These are phyloP conservation scores for Caenorhabditis brenneri DNA, from an alignment of 1,140 invertebrate species.

Conservation along the genomic window DNA sequence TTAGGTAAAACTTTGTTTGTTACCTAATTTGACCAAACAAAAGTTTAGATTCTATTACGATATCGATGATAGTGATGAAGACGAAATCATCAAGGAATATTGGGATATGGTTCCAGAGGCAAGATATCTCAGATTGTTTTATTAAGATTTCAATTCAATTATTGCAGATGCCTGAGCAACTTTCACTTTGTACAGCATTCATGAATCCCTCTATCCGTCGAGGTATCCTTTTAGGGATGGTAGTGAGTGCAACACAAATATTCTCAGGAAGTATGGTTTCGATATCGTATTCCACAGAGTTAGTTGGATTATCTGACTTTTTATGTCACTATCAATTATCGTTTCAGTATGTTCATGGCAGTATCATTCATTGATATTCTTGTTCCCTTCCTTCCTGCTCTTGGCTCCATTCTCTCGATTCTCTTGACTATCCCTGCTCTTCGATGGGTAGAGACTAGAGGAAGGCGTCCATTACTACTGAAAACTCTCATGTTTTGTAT, in stretches of 20 bases:
- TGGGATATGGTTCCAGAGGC: slow-evolving; percentile 46
- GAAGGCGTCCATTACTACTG: slow-evolving; percentile 57
- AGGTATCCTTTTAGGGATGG: slow-evolving; percentile 58
- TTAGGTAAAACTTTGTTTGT: too few relatives aligned
- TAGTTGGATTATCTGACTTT: not conserved
- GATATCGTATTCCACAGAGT: slow-evolving; percentile 60
- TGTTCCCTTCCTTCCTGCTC: slow-evolving; percentile 58
- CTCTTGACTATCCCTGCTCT: slow-evolving; percentile 62
- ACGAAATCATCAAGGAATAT: slow-evolving; percentile 50
- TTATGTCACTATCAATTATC: not conserved
- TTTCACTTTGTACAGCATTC: slow-evolving; percentile 49
- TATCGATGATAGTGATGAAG: slow-evolving; percentile 49
- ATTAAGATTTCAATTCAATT: not conserved
- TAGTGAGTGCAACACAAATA: slow-evolving; percentile 59
- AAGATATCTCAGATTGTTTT: too few relatives aligned
- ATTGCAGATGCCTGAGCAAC: slow-evolving; percentile 20
- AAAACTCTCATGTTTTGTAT: slow-evolving; percentile 61
- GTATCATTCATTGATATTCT: slow-evolving; percentile 60
- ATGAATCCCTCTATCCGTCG: slow-evolving; percentile 43
- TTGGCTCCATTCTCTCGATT: slow-evolving; percentile 58
- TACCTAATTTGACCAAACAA: too few relatives aligned
- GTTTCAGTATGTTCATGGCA: slow-evolving; percentile 60
- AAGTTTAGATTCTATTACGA: slow-evolving; percentile 58
- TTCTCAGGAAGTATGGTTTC: slow-evolving; percentile 61
- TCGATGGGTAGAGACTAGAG: slow-evolving; percentile 58